phyloP scores from a whole-genome alignment of 2,113 vertebrate species.

The Butastur rufipennis region DNA sequence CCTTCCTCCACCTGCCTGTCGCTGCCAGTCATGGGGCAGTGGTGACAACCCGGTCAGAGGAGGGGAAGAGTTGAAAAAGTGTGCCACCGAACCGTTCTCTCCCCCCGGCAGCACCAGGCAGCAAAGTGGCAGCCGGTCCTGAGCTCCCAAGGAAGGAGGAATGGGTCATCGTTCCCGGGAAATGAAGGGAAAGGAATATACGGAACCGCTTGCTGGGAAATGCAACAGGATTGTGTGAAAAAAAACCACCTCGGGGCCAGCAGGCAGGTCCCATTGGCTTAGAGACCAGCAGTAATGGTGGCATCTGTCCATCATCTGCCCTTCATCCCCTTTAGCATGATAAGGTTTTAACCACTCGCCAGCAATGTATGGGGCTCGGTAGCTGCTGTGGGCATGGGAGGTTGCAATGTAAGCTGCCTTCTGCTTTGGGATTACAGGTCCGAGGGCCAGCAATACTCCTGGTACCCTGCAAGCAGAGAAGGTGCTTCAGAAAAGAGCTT shows the following conservation, averaged over 20 bases:
- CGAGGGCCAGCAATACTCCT: background rate
- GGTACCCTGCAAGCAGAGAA: background rate
- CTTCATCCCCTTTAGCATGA: rapidly evolving
- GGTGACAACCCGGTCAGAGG: background rate
- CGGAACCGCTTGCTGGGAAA: background rate
- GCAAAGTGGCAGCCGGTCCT: rapidly evolving
- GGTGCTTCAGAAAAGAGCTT: background rate
- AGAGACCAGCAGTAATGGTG: background rate
- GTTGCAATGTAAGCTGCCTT: background rate
- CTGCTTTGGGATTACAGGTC: background rate
- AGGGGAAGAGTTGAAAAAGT: background rate
- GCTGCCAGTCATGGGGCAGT: slow-evolving; percentile 24
- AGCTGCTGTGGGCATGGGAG: background rate
- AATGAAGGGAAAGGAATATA: background rate
- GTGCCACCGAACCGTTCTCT: rapidly evolving
- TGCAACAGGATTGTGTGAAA: background rate
- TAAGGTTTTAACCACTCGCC: background rate
- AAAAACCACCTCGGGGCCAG: background rate
- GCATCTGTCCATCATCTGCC: background rate
- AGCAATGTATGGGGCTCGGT: background rate
- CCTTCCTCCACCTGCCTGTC: background rate
- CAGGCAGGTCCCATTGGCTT: background rate
- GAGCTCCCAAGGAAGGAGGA: background rate
- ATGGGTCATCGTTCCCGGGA: rapidly evolving
- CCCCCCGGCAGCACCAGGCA: rapidly evolving